Conservation (phyloP, 2,888 invertebrate species). For the Lasius platythorax region DNA sequence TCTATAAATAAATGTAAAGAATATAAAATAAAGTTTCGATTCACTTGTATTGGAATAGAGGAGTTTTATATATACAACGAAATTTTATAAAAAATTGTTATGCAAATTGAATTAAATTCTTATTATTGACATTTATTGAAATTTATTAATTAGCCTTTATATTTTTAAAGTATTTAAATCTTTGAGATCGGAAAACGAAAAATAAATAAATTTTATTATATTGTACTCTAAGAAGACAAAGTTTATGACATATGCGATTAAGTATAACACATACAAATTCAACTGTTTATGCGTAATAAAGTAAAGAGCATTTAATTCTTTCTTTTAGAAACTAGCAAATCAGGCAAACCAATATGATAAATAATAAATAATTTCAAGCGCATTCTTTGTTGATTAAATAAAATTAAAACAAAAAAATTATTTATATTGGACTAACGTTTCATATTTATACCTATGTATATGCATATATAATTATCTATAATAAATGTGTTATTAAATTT, state of each 20-base stretch:
- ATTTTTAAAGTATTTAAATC: conserved; percentile 3
- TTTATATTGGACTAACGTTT: not conserved
- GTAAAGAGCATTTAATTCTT: not conserved
- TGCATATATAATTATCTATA: not conserved
- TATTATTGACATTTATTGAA: not conserved
- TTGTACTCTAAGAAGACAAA: not conserved
- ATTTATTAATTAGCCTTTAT: not conserved
- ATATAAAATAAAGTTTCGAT: not conserved
- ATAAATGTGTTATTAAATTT: not conserved
- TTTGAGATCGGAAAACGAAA: not conserved
- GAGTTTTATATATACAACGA: too few relatives aligned
- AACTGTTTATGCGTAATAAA: conserved; percentile 12
- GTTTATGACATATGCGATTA: not conserved
- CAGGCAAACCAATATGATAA: not conserved
- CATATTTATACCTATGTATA: not conserved
- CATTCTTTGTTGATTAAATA: conserved; percentile 10
- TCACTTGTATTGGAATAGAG: not conserved
- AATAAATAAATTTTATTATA: not conserved
- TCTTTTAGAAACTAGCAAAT: not conserved
- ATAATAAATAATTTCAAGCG: conserved; percentile 1
- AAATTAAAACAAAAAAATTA: not conserved
- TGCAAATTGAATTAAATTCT: not conserved
- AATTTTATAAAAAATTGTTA: too few relatives aligned
- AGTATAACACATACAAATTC: not conserved
- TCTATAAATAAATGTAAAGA: not conserved